Evolutionary conservation across 2,113 vertebrate species (phyloP).

Genomic region (Semnopithecus entellus): DNA sequence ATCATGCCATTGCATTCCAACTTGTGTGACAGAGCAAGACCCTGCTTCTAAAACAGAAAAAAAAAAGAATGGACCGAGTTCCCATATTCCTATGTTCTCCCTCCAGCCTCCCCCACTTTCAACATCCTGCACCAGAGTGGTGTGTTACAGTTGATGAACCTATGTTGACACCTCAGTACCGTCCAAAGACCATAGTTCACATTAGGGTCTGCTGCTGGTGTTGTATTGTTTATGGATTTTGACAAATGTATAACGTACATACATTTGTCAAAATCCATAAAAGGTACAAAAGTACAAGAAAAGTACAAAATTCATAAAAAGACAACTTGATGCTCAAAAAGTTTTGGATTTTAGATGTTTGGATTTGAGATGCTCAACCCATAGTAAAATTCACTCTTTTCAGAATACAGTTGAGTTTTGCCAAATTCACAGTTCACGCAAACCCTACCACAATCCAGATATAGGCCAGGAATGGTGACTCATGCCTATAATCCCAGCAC

Average conservation of each 20-base stretch:
- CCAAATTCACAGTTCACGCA: not conserved
- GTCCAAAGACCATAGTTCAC: not conserved
- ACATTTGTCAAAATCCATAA: no score
- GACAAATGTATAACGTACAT: not conserved
- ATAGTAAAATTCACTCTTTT: not conserved
- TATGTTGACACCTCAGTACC: not conserved
- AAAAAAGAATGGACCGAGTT: not conserved
- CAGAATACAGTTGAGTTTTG: not conserved
- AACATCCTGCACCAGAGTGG: not conserved
- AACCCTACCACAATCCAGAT: not conserved
- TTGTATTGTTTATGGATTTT: not conserved
- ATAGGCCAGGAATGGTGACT: not conserved
- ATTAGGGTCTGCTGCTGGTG: not conserved
- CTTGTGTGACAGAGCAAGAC: no score
- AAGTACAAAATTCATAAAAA: no score
- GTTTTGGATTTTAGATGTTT: not conserved
- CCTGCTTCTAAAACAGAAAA: no score
- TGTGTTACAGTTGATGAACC: not conserved
- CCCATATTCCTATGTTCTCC: not conserved
- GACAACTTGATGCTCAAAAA: not conserved
- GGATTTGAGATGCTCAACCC: not conserved
- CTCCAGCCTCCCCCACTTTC: not conserved
- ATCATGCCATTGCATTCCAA: no score
- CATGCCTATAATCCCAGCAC: no score
- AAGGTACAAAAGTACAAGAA: no score